These are phyloP conservation scores for Papilio demoleus DNA, from an alignment of 2,888 invertebrate genomes.

Conservation along the genomic window DNA sequence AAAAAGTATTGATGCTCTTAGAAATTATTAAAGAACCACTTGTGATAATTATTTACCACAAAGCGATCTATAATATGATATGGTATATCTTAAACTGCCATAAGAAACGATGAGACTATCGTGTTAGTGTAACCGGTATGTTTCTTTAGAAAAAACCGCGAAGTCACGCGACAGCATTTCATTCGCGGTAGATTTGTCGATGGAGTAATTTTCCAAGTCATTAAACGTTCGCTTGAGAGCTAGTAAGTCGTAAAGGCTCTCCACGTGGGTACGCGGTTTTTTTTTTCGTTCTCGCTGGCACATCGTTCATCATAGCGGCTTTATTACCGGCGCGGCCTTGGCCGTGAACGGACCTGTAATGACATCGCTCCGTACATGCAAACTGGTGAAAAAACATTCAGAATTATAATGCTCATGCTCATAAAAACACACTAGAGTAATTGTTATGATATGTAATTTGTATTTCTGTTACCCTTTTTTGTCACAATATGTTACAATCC, in stretches of 20 bases:
- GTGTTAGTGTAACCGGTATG: conserved; percentile 41
- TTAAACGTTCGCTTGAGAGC: conserved; percentile 64
- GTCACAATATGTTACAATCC: conserved; percentile 16
- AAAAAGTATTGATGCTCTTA: not conserved
- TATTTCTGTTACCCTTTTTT: conserved; percentile 35
- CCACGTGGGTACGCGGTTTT: conserved; percentile 65
- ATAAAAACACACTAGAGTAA: conserved; percentile 28
- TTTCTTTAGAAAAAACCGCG: conserved; percentile 41
- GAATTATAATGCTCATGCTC: conserved; percentile 26
- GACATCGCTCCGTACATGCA: conserved; percentile 50
- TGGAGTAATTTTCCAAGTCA: conserved; percentile 73
- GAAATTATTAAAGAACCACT: not conserved
- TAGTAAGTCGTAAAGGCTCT: conserved; percentile 69
- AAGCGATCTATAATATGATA: not conserved
- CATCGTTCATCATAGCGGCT: conserved; percentile 76
- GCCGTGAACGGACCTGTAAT: conserved; percentile 78
- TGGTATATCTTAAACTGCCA: conserved; percentile 13
- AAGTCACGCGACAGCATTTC: conserved; percentile 58
- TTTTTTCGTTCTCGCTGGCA: conserved; percentile 62
- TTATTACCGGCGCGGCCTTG: conserved; percentile 80
- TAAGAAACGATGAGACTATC: not conserved
- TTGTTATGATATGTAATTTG: conserved; percentile 39
- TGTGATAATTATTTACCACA: not conserved
- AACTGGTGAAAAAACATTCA: conserved; percentile 44
- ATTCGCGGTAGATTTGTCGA: conserved; percentile 58